These are phyloP conservation scores for Vidua chalybeata DNA, from an alignment of 2,113 vertebrate genomes.

Conservation along the genomic window DNA sequence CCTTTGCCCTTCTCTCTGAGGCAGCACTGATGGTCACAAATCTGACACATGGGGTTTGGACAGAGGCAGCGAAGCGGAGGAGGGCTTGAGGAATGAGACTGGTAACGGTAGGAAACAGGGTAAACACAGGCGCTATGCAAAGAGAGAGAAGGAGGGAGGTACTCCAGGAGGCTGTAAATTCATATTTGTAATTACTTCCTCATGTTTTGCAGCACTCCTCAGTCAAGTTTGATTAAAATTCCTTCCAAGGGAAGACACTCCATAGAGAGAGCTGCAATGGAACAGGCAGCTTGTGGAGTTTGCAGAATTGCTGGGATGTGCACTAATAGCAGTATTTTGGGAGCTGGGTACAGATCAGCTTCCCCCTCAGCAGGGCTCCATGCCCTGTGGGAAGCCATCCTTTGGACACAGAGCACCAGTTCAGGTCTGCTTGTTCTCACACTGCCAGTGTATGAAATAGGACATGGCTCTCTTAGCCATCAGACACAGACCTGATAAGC, in stretches of 20 bases:
- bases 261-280: neutral
- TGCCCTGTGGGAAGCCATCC: neutral
- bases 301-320: neutral
- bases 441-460: neutral
- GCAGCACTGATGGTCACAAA: neutral
- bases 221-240: slow-evolving; percentile 75
- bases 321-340: neutral
- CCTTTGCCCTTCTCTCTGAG: neutral
- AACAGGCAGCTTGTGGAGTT: neutral
- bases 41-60: neutral
- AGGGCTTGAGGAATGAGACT: slow-evolving; percentile 44
- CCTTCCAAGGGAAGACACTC: slow-evolving; percentile 56
- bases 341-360: neutral
- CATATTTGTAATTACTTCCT: slow-evolving; percentile 74
- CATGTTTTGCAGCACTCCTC: slow-evolving; percentile 69
- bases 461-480: neutral
- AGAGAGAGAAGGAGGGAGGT: slow-evolving; percentile 49
- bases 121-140: slow-evolving; percentile 44
- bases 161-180: slow-evolving; percentile 69
- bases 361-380: fast-evolving
- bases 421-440: neutral
- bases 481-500: neutral
- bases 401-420: neutral
- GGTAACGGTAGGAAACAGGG: neutral
- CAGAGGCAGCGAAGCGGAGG: neutral